phyloP scores from a whole-genome alignment of 2,888 invertebrate genomes.

The Tipula vernalis region DNA sequence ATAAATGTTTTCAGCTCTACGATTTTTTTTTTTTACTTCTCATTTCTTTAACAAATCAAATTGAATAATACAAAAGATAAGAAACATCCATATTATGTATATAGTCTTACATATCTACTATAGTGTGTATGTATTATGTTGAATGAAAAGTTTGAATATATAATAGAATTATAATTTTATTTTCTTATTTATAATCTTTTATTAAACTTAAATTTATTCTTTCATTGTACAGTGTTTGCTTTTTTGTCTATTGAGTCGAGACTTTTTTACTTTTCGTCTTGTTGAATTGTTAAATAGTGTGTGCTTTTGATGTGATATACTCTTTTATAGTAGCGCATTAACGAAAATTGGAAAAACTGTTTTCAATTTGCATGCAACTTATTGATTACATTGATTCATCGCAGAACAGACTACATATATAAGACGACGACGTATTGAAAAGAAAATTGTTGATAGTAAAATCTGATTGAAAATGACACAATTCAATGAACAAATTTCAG shows the following conservation, averaged over 20 bases:
- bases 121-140: background rate
- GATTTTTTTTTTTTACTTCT: background rate
- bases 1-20: background rate
- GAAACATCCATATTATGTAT: background rate
- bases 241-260: background rate
- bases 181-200: background rate
- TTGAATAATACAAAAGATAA: background rate
- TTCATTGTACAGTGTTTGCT: background rate
- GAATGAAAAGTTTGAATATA: background rate
- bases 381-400: background rate
- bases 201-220: background rate
- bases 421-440: background rate
- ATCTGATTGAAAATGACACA: background rate
- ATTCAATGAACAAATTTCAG: background rate
- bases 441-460: background rate
- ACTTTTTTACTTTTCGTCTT: background rate
- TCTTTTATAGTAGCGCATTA: background rate
- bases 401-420: background rate
- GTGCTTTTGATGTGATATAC: background rate
- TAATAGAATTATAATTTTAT: background rate
- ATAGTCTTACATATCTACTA: background rate
- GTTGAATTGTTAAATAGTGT: conserved; percentile 4
- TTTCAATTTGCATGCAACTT: background rate
- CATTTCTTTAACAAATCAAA: background rate
- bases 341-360: background rate